These are phyloP conservation scores for Helleia helle DNA, from an alignment of 2,888 invertebrate species.

Conservation along the genomic window DNA sequence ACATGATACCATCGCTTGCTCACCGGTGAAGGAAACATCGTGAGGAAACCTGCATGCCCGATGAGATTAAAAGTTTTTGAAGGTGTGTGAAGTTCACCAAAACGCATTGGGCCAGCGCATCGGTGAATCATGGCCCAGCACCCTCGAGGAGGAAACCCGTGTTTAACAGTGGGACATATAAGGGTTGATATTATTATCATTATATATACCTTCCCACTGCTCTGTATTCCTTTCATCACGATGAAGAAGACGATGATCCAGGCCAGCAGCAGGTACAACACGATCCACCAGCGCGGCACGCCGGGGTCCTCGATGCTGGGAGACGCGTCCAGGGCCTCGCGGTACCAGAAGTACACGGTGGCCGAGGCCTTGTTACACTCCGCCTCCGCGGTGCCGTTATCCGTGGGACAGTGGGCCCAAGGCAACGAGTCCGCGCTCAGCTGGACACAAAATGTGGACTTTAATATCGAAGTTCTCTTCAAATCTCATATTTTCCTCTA, in stretches of 20 bases:
- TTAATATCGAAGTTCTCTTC: too few species aligned
- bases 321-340: constrained; percentile 90
- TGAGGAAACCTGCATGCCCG: too few species aligned
- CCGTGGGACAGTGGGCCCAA: constrained; percentile 86
- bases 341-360: constrained; percentile 95
- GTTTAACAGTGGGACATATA: too few species aligned
- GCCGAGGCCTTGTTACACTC: constrained; percentile 90
- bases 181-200: too few species aligned
- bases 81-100: too few species aligned
- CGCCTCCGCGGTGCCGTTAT: constrained; percentile 78
- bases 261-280: constrained; percentile 87
- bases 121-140: too few species aligned
- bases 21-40: too few species aligned
- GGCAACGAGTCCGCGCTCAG: constrained; percentile 79
- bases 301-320: constrained; percentile 89
- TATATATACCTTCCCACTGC: constrained; percentile 89
- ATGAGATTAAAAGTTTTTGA: too few species aligned
- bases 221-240: constrained; percentile 97
- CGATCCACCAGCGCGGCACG: constrained; percentile 94
- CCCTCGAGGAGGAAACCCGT: too few species aligned
- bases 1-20: too few species aligned
- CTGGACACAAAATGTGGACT: constrained; percentile 58
- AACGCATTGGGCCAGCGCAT: too few species aligned
- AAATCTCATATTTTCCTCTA: too few species aligned
- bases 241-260: constrained; percentile 96